Conservation (phyloP, 2,113 vertebrate species). For the Stegostoma tigrinum region DNA sequence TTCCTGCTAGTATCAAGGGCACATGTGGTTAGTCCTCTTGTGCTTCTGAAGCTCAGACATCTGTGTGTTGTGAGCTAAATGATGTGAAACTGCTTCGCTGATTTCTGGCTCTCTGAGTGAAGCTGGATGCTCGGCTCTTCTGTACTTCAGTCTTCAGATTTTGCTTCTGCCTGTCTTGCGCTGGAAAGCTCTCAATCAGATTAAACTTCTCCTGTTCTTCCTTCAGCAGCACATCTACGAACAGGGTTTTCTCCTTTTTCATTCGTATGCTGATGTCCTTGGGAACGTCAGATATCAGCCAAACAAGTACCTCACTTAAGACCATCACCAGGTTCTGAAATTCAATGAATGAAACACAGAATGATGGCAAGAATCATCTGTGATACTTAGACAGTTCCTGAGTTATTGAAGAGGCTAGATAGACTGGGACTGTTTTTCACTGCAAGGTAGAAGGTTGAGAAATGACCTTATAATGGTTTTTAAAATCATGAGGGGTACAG, state of each 20-base stretch:
- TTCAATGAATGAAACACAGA: constrained; percentile 10
- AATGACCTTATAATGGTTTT: too few species aligned
- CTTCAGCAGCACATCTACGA: constrained; percentile 84
- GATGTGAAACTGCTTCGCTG: constrained; percentile 48
- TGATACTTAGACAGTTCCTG: not conserved
- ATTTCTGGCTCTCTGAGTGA: constrained; percentile 60
- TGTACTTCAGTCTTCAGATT: not conserved
- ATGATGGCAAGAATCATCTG: not conserved
- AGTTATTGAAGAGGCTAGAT: too few species aligned
- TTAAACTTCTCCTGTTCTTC: constrained; percentile 74
- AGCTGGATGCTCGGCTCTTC: constrained; percentile 62
- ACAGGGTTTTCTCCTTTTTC: constrained; percentile 77
- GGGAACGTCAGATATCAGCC: constrained; percentile 92
- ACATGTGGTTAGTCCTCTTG: constrained; percentile 23
- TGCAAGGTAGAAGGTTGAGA: too few species aligned
- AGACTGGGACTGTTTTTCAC: too few species aligned
- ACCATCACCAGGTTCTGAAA: constrained; percentile 92
- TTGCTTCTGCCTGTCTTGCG: constrained; percentile 30
- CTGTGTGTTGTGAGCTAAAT: constrained; percentile 67
- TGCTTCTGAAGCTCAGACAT: constrained; percentile 61
- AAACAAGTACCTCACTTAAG: constrained; percentile 87
- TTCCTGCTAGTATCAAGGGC: constrained; percentile 11
- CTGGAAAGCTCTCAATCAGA: constrained; percentile 49
- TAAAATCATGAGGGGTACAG: too few species aligned
- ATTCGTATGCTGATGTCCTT: constrained; percentile 86